phyloP scores from a whole-genome alignment of 2,113 vertebrate genomes.

The Plecturocebus donacophilus region DNA sequence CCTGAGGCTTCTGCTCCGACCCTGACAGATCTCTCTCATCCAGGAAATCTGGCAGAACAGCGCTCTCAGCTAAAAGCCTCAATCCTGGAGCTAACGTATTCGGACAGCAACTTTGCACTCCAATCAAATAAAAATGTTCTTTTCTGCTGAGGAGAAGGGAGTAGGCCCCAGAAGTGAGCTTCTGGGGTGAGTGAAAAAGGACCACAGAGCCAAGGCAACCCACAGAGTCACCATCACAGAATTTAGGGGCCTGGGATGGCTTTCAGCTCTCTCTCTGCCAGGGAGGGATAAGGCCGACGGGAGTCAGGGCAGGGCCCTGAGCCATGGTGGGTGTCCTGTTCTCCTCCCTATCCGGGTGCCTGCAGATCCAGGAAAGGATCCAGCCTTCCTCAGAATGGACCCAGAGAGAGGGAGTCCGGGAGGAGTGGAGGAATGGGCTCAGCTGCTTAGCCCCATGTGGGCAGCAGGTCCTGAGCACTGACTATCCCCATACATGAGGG shows the following conservation, averaged over 20 bases:
- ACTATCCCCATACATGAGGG: not conserved
- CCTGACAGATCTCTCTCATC: slow-evolving; percentile 33
- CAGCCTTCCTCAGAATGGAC: not conserved
- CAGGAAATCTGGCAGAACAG: not conserved
- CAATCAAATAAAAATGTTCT: slow-evolving; percentile 11
- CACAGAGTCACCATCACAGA: not conserved
- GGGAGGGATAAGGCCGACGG: not conserved
- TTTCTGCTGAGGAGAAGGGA: not conserved
- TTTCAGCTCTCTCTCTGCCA: not conserved
- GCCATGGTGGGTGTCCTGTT: not conserved
- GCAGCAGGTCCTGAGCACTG: slow-evolving; percentile 70
- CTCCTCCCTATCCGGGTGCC: not conserved
- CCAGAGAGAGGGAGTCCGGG: not conserved
- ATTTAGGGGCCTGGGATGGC: not conserved
- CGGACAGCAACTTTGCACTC: slow-evolving; percentile 41
- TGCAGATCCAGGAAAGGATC: not conserved
- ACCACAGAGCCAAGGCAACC: not conserved
- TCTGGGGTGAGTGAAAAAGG: not conserved
- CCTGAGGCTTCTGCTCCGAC: slow-evolving; percentile 59
- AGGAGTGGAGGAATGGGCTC: not conserved
- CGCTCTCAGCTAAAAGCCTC: not conserved
- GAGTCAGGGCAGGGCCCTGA: not conserved
- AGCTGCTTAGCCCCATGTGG: not conserved
- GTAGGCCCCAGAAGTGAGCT: not conserved
- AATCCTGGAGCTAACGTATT: slow-evolving; percentile 19